Conservation (phyloP, 2,113 vertebrate genomes). For the Microtus oregoni region DNA sequence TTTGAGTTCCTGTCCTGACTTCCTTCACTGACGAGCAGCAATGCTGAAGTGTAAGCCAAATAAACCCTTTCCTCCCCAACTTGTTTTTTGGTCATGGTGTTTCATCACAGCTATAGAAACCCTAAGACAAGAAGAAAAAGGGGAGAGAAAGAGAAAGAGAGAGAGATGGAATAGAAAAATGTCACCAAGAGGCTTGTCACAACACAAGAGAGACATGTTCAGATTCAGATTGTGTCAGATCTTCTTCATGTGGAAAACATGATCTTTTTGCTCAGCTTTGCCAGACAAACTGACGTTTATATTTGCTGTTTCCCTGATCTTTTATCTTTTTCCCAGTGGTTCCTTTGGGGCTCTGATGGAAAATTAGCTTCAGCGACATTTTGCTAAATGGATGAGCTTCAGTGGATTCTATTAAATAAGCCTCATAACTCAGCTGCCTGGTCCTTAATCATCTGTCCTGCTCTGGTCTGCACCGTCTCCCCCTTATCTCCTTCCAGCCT, state of each 20-base stretch:
- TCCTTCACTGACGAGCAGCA: neutral
- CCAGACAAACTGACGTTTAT: neutral
- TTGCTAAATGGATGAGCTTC: slow-evolving; percentile 53
- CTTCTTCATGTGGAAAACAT: neutral
- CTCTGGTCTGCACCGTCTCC: slow-evolving; percentile 1
- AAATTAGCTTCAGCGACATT: slow-evolving; percentile 60
- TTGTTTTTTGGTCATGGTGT: neutral
- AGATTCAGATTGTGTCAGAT: neutral
- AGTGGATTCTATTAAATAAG: slow-evolving; percentile 61
- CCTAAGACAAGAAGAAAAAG: neutral
- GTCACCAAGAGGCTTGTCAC: neutral
- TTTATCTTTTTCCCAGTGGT: slow-evolving; percentile 3
- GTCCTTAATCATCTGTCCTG: slow-evolving; percentile 34
- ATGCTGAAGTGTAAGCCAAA: neutral
- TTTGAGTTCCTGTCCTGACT: neutral
- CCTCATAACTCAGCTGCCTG: slow-evolving; percentile 58
- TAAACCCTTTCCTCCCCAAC: neutral
- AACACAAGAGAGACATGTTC: neutral
- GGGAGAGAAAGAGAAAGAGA: neutral
- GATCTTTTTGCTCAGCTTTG: slow-evolving; percentile 20
- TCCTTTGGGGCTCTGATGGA: slow-evolving; percentile 43
- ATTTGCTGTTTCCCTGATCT: neutral
- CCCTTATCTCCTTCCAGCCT: neutral
- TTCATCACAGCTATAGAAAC: neutral
- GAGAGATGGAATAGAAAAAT: neutral